Evolutionary conservation across 2,113 vertebrate species (phyloP), one percentile per base, ranked within the genome.

Genomic region (Pyxicephalus adspersus): DNA sequence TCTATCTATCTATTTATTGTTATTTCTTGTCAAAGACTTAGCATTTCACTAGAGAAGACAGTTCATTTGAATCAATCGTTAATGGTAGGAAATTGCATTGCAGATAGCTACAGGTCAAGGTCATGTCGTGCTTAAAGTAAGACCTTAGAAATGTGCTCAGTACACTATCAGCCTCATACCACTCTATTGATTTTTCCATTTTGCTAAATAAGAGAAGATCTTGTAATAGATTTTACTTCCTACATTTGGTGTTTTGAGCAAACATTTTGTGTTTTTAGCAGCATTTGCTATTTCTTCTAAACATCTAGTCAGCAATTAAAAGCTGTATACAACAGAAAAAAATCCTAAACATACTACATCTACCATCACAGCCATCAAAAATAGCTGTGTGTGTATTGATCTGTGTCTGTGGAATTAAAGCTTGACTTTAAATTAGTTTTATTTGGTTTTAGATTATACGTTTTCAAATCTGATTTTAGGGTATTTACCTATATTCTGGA

Each of bases 131-230:
- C 83, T 84, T 83, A 83, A 80, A 87, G 22, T 74, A 78, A 85
- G 68, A 58, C 55, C 77, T 83, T 83, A 79, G 68, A 87, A 84
- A 76, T 85, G 70, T 82, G 84, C 84, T 73, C 83, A 85, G 83
- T 16, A 3, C 77, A 55, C 83, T 86, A 64, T 83, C 84, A 83
- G 83, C 67, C 81, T 87, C 81, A 86, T 86, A 83, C 72, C 26
- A 57, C 79, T 85, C 66, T 84, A 86, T 88, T 89, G 87, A 88
- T 88, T 90, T 85, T 75, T 72, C 73, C 80, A 77, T 83, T 83
- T 80, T 3, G 29, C 54, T 63, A 84, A 84, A 80, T 80, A 29
- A 84, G 61, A 82, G 50, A 81, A 80, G 85, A 85, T 25, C 83
- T 79, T 85, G 84, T 83, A 84, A 84, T 77, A 84, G 87, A 80